A percentile compares a stretch with the other conserved stretches of the same genome.
Evolutionary conservation across 2,113 vertebrate species (phyloP).

Genomic region (Atlantisia rogersi): DNA sequence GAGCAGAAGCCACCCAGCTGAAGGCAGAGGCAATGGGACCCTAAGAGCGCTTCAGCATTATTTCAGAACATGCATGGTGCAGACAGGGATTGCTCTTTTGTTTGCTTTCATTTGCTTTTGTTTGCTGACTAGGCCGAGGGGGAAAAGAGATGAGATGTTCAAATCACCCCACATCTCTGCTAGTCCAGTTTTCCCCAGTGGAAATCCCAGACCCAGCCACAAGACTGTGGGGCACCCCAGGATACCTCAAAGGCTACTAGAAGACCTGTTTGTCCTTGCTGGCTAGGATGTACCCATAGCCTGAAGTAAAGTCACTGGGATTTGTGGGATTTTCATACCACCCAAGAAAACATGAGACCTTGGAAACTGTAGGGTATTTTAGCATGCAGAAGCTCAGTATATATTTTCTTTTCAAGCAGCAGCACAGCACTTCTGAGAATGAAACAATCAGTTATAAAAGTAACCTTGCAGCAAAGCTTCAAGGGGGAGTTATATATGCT

Average conservation of each 20-base stretch:
- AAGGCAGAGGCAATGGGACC: neutral
- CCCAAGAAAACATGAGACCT: neutral
- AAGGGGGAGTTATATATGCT: conserved; percentile 58
- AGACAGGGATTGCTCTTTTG: neutral
- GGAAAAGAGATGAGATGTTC: neutral
- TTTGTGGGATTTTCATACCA: neutral
- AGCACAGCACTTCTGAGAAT: conserved; percentile 33
- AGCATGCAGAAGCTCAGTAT: conserved; percentile 22
- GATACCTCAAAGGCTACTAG: neutral
- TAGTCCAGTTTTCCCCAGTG: neutral
- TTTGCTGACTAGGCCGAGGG: neutral
- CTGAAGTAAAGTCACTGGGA: neutral
- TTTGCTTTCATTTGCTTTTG: neutral
- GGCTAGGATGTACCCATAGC: neutral
- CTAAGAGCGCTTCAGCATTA: neutral
- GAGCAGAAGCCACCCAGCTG: neutral
- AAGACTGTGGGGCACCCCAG: neutral
- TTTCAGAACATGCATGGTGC: neutral
- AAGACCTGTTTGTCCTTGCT: neutral
- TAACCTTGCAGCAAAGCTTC: conserved; percentile 67
- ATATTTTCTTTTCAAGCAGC: conserved; percentile 29
- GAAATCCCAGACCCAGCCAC: neutral
- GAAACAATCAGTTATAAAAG: conserved; percentile 66
- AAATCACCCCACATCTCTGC: neutral
- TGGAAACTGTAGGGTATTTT: neutral